Evolutionary conservation across 1,140 invertebrate genomes (phyloP), one percentile per base, ranked within the genome.

Genomic region (Dermatophagoides farinae): DNA sequence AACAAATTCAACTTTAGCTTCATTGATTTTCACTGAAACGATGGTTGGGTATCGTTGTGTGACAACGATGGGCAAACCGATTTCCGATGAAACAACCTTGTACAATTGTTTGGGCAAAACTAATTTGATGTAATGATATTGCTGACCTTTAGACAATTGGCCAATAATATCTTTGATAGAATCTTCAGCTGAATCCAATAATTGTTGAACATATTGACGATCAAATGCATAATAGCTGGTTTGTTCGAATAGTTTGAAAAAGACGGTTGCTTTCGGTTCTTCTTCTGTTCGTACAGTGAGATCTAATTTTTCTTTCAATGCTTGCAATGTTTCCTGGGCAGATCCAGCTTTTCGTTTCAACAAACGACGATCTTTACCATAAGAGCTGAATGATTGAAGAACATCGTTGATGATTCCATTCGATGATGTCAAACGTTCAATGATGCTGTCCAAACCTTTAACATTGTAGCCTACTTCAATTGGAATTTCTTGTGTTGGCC

Each of bases 221-320:
- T 66, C 65, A 6, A 62, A 40, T 9, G 62, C 60, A 47, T 61
- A 62, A 39, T 63, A 63, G 41, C 41, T 47, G 18, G 60, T 62
- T n/a, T 47, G 51, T n/a, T 66, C 64, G 50, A 65, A 66, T 6
- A 66, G 6, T 39, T 65, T 63, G 18, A 63, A 16, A 60, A 62
- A 66, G 9, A 66, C 6, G 20, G 57, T 60, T 22, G 59, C 49
- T 40, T 62, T 65, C 8, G 64, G 46, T 40, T 59, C 58, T 9
- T 63, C 63, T 37, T 62, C 62, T n/a, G 51, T 18, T 23, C 62
- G 49, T 4, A 46, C 14, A 9, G 14, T 43, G 4, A 63, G 41
- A 16, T 63, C 52, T 12, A 63, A 25, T 44, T 62, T 62, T 12
- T 63, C 61, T 39, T 62, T 62, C 16, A 62, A 25, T n/a, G 61